Evolutionary conservation across 2,888 invertebrate genomes (phyloP), one percentile per base, ranked within the genome.

Genomic region (Phrixothrix hirtus): DNA sequence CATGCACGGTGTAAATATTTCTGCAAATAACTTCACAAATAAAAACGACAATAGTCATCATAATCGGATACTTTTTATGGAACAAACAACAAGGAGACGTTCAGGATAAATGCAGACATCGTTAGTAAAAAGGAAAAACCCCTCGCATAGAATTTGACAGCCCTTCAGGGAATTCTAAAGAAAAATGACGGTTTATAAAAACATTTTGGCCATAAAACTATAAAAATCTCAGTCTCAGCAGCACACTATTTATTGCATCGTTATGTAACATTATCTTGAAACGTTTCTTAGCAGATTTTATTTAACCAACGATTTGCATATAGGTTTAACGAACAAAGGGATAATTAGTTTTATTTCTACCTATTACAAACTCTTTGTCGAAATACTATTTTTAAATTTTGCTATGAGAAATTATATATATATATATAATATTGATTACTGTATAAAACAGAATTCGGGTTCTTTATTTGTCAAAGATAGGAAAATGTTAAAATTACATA

Each of bases 161-260:
- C 69, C 61, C 73, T 68, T 69, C 63, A 56, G 73, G 70, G 73
- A 69, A 65, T 65, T 55, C 43, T 43, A 50, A 52, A 71, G 73
- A 75, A 74, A 74, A 74, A 75, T 75, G 70, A 67, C 62, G 69
- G 67, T 73, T 73, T 75, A 74, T 73, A 75, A 73, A 75, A 74
- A 73, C 72, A 73, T 74, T 72, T 69, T 66, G 61, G 70, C 67
- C 68, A 73, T 75, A 75, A 75, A 75, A 73, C 73, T 72, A 72
- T 74, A 71, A 72, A 68, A 70, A 65, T 67, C 54, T 47, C 16
- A 30, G 29, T 44, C 45, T 25, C 25, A 35, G 30, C 37, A 25
- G 14, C 14, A 38, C 25, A 27, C 26, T 26, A 14, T 34, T 25
- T 25, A 25, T 15, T 30, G 15, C 7, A 10, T 5, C 10, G 10